A percentile compares a stretch with the other conserved stretches of the same genome.
phyloP scores from a whole-genome alignment of 35 echinoderm and acorn worm species.

The Apostichopus japonicus region DNA sequence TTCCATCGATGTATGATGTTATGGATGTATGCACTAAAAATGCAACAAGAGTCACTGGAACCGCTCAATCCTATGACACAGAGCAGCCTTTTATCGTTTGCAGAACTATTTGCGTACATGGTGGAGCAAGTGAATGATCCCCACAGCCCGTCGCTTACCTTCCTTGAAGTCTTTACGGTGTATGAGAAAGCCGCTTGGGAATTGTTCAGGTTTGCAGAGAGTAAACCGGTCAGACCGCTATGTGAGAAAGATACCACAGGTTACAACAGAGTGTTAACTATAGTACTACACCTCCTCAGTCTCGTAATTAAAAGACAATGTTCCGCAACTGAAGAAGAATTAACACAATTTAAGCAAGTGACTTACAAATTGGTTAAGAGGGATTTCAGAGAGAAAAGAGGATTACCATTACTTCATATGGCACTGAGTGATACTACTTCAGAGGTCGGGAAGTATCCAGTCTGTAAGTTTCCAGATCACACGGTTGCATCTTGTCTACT shows the following conservation, averaged over 20 bases:
- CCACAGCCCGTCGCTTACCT: slow-evolving; percentile 43
- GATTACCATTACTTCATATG: slow-evolving; percentile 77
- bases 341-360: slow-evolving; percentile 65
- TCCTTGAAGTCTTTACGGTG: slow-evolving; percentile 65
- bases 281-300: slow-evolving; percentile 94
- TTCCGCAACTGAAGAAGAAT: slow-evolving; percentile 53
- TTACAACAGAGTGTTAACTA: slow-evolving; percentile 88
- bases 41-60: slow-evolving; percentile 96
- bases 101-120: slow-evolving; percentile 99
- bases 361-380: slow-evolving; percentile 83
- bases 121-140: slow-evolving; percentile 76
- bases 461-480: slow-evolving; percentile 86
- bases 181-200: slow-evolving; percentile 77
- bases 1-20: slow-evolving; percentile 93
- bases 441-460: slow-evolving; percentile 91
- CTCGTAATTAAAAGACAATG: slow-evolving; percentile 82
- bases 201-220: slow-evolving; percentile 64
- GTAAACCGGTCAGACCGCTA: slow-evolving; percentile 50
- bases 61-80: slow-evolving; percentile 98
- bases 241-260: slow-evolving; percentile 83
- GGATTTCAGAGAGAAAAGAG: slow-evolving; percentile 66
- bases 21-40: slow-evolving; percentile 99
- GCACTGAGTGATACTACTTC: slow-evolving; percentile 90
- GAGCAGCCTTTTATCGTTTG: slow-evolving; percentile 97
- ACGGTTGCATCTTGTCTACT: slow-evolving; percentile 83